Percentiles rank a stretch among this genome's conserved stretches.
phyloP scores from a whole-genome alignment of 2,797 vertebrate genomes.

The Myoxocephalus aenaeus region DNA sequence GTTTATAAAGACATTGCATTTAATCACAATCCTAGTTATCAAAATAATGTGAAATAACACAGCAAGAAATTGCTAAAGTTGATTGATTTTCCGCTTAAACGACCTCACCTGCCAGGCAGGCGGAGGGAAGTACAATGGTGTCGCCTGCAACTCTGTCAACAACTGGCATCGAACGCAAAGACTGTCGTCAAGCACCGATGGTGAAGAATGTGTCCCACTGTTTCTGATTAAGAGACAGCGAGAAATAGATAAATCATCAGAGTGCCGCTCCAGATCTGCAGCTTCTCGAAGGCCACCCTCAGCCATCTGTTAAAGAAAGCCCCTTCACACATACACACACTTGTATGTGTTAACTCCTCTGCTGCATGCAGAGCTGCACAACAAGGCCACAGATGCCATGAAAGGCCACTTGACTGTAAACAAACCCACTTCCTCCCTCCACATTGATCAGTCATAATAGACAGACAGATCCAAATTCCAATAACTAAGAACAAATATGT shows the following conservation, averaged over 20 bases:
- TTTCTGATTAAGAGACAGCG: slow-evolving; percentile 46
- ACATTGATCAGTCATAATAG: slow-evolving; percentile 31
- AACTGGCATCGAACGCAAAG: slow-evolving; percentile 50
- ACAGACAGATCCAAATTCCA: slow-evolving; percentile 6
- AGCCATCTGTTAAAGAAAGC: slow-evolving; percentile 40
- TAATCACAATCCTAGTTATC: slow-evolving; percentile 33
- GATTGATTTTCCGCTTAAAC: slow-evolving; percentile 55
- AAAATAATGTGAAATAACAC: slow-evolving; percentile 43
- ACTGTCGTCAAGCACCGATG: slow-evolving; percentile 33
- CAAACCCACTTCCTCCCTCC: slow-evolving; percentile 24
- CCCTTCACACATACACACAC: background rate
- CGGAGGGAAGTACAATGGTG: slow-evolving; percentile 18
- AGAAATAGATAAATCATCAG: slow-evolving; percentile 56
- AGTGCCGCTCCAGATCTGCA: slow-evolving; percentile 37
- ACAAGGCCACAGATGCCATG: slow-evolving; percentile 41
- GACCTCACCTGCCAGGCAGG: slow-evolving; percentile 38
- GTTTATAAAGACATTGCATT: slow-evolving; percentile 11
- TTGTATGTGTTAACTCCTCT: slow-evolving; percentile 4
- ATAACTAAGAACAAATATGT: background rate
- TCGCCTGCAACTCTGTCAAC: slow-evolving; percentile 39
- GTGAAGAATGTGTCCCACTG: slow-evolving; percentile 43
- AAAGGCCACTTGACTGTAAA: slow-evolving; percentile 51
- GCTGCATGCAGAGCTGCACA: slow-evolving; percentile 24
- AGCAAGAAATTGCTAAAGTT: slow-evolving; percentile 32
- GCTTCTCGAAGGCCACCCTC: slow-evolving; percentile 40